Evolutionary conservation across 2,888 invertebrate genomes (phyloP).

Genomic region (Podabrus alpinus): DNA sequence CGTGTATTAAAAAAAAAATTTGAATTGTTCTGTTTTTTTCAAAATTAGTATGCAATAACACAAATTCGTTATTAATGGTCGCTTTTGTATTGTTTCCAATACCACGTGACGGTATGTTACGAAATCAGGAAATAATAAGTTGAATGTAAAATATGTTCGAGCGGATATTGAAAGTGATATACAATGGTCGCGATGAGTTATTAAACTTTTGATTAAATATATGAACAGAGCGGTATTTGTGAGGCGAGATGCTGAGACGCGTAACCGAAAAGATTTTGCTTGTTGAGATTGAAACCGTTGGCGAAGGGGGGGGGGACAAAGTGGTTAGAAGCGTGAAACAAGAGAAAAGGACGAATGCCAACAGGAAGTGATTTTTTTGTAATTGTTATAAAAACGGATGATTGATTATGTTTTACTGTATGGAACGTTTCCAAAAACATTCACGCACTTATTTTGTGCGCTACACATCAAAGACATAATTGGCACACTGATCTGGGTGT

Average conservation of each 20-base stretch:
- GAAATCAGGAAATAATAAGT: neutral
- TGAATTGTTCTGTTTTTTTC: neutral
- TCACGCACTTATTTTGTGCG: neutral
- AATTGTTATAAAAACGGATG: too few relatives aligned
- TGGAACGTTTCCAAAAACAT: neutral
- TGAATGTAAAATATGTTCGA: neutral
- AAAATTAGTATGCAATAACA: neutral
- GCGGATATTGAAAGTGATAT: neutral
- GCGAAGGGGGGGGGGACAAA: too few relatives aligned
- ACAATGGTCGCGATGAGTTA: neutral
- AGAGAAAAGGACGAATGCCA: too few relatives aligned
- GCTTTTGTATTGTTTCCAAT: neutral
- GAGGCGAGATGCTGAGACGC: neutral
- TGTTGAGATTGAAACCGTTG: too few relatives aligned
- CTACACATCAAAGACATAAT: slow-evolving; percentile 26
- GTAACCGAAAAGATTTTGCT: too few relatives aligned
- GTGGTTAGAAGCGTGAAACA: too few relatives aligned
- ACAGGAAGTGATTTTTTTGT: too few relatives aligned
- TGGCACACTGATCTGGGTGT: slow-evolving; percentile 43
- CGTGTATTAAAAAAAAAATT: neutral
- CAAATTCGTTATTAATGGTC: neutral
- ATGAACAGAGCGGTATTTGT: neutral
- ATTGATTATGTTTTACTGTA: too few relatives aligned
- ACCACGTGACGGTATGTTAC: neutral
- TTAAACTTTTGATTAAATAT: neutral